Conservation (phyloP, 2,113 vertebrate species). For the Sturnus vulgaris region DNA sequence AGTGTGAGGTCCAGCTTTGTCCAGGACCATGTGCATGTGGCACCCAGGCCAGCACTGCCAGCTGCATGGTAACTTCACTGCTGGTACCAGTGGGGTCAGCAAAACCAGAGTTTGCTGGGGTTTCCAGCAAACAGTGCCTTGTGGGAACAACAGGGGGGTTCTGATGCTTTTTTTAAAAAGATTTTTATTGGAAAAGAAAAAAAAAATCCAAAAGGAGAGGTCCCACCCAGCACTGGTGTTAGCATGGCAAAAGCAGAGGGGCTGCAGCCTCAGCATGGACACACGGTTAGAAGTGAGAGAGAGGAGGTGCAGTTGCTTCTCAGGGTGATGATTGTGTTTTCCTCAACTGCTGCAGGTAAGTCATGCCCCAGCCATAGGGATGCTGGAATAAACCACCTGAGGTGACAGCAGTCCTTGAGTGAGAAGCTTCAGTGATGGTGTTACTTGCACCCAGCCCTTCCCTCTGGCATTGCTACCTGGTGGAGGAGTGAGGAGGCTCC, state of each 20-base stretch:
- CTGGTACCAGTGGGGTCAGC: neutral
- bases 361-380: neutral
- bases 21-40: neutral
- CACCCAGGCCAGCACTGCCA: neutral
- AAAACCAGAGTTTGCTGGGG: neutral
- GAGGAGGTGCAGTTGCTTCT: neutral
- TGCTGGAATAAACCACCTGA: neutral
- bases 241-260: neutral
- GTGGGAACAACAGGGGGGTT: neutral
- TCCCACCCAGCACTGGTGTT: neutral
- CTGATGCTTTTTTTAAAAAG: neutral
- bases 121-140: neutral
- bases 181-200: slow-evolving; percentile 68
- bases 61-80: neutral
- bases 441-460: neutral
- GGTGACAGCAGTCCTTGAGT: neutral
- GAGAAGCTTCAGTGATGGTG: neutral
- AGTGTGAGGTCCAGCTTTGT: neutral
- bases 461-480: fast-evolving
- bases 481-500: fast-evolving
- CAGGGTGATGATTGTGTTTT: neutral
- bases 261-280: neutral
- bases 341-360: neutral
- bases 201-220: slow-evolving; percentile 28
- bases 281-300: neutral